phyloP scores from a whole-genome alignment of 2,888 invertebrate genomes.

The Mycalesis mineus region DNA sequence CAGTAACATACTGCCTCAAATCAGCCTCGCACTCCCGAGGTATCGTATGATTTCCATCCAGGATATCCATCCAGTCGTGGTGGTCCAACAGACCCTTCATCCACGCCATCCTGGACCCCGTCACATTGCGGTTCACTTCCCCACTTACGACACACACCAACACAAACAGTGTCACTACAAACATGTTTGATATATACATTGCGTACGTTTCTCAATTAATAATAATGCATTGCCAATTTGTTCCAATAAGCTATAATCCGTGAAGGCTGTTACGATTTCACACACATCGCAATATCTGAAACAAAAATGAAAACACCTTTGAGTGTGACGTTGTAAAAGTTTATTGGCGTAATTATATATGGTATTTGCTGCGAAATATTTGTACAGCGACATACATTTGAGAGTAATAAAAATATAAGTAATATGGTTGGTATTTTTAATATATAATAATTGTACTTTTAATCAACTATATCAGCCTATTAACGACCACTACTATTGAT shows the following conservation, averaged over 20 bases:
- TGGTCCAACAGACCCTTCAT: slow-evolving; percentile 82
- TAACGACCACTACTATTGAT: too few species aligned
- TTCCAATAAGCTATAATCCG: slow-evolving; percentile 25
- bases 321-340: background rate
- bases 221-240: slow-evolving; percentile 27
- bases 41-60: slow-evolving; percentile 66
- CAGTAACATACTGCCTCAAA: slow-evolving; percentile 76
- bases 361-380: background rate
- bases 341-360: background rate
- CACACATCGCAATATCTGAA: slow-evolving; percentile 30
- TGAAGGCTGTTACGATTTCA: slow-evolving; percentile 28
- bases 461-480: too few species aligned
- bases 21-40: slow-evolving; percentile 71
- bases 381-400: background rate
- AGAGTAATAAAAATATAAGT: background rate
- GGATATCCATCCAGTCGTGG: slow-evolving; percentile 71
- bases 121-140: slow-evolving; percentile 49
- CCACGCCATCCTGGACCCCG: slow-evolving; percentile 79
- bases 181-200: slow-evolving; percentile 39
- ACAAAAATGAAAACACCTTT: slow-evolving; percentile 20
- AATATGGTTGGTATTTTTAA: too few species aligned
- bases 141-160: slow-evolving; percentile 65
- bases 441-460: too few species aligned
- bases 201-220: slow-evolving; percentile 27
- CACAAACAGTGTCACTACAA: slow-evolving; percentile 53